Conservation (phyloP, 92 coral and sea anemone species). For the Actinostola sp. region DNA sequence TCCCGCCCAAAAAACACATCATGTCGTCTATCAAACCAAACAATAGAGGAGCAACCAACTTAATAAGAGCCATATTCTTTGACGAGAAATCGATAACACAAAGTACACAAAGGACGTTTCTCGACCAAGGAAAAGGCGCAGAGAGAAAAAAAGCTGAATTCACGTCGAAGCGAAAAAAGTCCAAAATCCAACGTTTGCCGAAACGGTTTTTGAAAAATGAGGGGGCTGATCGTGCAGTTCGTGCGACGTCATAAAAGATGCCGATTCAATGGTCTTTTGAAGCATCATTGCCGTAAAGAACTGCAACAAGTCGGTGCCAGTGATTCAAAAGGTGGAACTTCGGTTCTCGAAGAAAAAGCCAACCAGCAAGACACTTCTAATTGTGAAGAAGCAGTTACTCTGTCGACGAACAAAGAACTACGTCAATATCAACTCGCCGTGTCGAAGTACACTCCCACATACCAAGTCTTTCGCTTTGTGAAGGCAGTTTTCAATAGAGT, state of each 20-base stretch:
- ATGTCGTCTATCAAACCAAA: slow-evolving; percentile 45
- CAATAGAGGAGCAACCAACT: slow-evolving; percentile 50
- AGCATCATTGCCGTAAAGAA: slow-evolving; percentile 68
- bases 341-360: slow-evolving; percentile 4
- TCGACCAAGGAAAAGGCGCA: too few species aligned
- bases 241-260: slow-evolving; percentile 64
- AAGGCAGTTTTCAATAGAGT: slow-evolving; percentile 70
- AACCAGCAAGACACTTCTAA: not conserved
- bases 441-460: slow-evolving; percentile 12
- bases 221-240: slow-evolving; percentile 35
- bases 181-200: slow-evolving; percentile 46
- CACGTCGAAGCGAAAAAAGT: slow-evolving; percentile 7
- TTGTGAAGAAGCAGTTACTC: not conserved
- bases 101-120: not conserved
- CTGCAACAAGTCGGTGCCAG: not conserved
- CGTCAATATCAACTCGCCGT: slow-evolving; percentile 13
- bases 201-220: slow-evolving; percentile 46
- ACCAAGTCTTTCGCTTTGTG: slow-evolving; percentile 63
- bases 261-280: slow-evolving; percentile 48
- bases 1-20: slow-evolving; percentile 54
- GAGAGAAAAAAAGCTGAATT: slow-evolving; percentile 27
- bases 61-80: slow-evolving; percentile 52
- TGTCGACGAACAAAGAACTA: slow-evolving; percentile 3
- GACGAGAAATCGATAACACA: slow-evolving; percentile 5
- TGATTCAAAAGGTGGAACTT: not conserved